Conservation (phyloP, 1,140 invertebrate genomes). For the Drosophila funebris region DNA sequence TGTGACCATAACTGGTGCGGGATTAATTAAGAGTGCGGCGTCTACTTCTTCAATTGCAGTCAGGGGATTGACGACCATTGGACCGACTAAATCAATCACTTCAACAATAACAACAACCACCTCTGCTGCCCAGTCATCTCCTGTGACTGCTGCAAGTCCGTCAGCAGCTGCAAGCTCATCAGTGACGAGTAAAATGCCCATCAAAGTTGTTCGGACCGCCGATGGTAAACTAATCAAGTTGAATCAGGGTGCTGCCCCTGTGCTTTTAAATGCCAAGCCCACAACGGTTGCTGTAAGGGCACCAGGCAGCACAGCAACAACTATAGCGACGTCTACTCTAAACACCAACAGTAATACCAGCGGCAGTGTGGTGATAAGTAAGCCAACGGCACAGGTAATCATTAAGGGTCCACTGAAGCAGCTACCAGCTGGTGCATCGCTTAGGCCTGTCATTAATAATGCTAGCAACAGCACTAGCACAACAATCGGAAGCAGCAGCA, state of each 20-base stretch:
- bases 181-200: conserved; percentile 27
- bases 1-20: conserved; percentile 33
- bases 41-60: conserved; percentile 37
- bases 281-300: background rate
- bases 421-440: conserved; percentile 16
- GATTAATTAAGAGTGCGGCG: conserved; percentile 49
- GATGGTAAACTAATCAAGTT: conserved; percentile 70
- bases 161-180: background rate
- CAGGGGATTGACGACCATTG: conserved; percentile 43
- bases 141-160: background rate
- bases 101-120: conserved; percentile 1
- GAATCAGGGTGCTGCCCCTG: conserved; percentile 44
- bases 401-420: conserved; percentile 46
- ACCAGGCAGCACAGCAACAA: background rate
- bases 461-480: conserved; percentile 1
- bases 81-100: conserved; percentile 1
- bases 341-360: background rate
- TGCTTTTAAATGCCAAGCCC: conserved; percentile 55
- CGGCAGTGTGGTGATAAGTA: conserved; percentile 33
- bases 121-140: background rate
- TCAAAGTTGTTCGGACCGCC: conserved; percentile 68
- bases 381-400: conserved; percentile 46
- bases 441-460: conserved; percentile 4
- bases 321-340: conserved; percentile 8
- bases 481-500: background rate